Evolutionary conservation across 2,888 invertebrate genomes (phyloP).

Genomic region (Malthinus seriepunctatus): DNA sequence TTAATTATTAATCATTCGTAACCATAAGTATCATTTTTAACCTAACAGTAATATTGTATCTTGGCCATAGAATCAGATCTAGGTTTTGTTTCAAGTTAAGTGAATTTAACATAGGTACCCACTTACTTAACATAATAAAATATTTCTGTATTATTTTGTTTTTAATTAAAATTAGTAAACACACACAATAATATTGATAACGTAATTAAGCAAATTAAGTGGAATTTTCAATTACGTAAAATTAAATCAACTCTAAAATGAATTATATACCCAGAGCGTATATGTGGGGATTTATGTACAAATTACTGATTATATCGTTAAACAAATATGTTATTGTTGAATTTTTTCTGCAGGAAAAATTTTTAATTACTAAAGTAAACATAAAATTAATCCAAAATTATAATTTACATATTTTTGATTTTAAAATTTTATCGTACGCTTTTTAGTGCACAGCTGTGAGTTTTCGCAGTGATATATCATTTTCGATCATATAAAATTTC

Average conservation of each 20-base stretch:
- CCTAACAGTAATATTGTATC: no score
- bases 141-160: not conserved
- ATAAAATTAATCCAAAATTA: no score
- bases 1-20: no score
- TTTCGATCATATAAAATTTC: constrained; percentile 18
- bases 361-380: no score
- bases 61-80: no score
- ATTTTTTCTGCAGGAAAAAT: not conserved
- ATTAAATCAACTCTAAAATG: not conserved
- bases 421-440: constrained; percentile 2
- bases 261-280: not conserved
- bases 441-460: constrained; percentile 11
- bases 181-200: not conserved
- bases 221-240: constrained; percentile 2
- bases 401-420: not conserved
- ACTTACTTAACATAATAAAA: no score
- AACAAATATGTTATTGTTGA: not conserved
- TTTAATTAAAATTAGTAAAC: not conserved
- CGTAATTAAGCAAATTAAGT: not conserved
- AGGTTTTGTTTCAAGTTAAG: no score
- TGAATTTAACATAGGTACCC: no score
- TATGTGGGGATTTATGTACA: constrained; percentile 2
- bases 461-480: constrained; percentile 17
- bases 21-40: no score
- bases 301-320: not conserved